Evolutionary conservation across 2,113 vertebrate species (phyloP), one percentile per base, ranked within the genome.

Genomic region (Hippocampus barbouri): DNA sequence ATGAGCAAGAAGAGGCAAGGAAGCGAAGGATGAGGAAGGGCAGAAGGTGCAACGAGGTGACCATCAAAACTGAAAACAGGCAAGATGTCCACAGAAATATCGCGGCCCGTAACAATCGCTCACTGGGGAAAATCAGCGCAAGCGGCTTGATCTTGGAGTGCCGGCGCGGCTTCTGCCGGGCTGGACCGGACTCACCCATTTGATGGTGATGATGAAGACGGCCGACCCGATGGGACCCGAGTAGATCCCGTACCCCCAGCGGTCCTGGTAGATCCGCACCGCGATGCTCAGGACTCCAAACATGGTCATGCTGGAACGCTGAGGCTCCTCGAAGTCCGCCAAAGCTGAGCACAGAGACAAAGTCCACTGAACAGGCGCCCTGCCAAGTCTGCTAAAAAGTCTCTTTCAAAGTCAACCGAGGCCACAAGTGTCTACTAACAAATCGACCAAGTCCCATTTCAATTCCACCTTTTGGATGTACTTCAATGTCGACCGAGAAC

Each of bases 241-340:
- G 90, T 96, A 99, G 75, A 99, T 92, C 0, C 97, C 97, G 0
- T 99, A 98, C 68, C 97, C 97, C 91, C 89, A 89, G 74, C 94
- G 96, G 76, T 99, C 94, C 0, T 99, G 97, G 90, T 96, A 98
- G 87, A 93, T 92, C 79, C 96, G 91, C 69, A 99, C 94, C 0
- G 94, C 96, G 0, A 93, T 93, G 71, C 95, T 98, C 85, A 99
- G 86, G 41, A 96, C 94, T 0, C 97, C 97, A 0, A 99, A 94
- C 96, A 99, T 99, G 81, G 94, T 78, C 0, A 96, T 82, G 0
- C 94, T 96, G 0, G 96, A 98, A 27, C 96, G 90, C 87, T 94
- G 94, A 0, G 97, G 97, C 30, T 99, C 97, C 0, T 98, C 97
- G 1, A 99, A 98, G 85, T 98, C 97, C 0, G 95, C 97, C 83